Evolutionary conservation across 1,140 invertebrate genomes (phyloP), one percentile per base, ranked within the genome.

Genomic region (Camponotus vicinus): DNA sequence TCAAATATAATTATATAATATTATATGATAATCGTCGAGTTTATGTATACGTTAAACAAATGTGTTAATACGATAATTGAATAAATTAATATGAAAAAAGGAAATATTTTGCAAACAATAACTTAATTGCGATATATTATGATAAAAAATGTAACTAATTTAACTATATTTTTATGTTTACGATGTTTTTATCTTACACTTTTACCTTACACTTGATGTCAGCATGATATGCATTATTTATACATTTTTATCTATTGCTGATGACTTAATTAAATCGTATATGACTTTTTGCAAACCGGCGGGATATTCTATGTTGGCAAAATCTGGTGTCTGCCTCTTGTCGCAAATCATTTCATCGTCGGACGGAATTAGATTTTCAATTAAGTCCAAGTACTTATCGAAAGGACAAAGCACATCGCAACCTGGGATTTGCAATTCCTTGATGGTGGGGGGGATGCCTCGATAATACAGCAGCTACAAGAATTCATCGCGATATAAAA

Each of bases 351-450:
- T n/a, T 1, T 93, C 91, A 0, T 88, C 78, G 8, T 92, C 87
- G 0, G 78, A 71, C 2, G 92, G 91, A 6, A 89, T 89, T 0
- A 92, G 34, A 1, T 91, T 18, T 11, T 80, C 66, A 7, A 85
- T 85, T 5, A 92, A 34, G 11, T 84, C 40, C 2, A 92, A 27
- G 9, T 86, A 92, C 1, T 86, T 73, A 3, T 95, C 91, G 63
- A 97, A 88, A 0, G 96, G 96, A 88, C 97, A 97, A 59, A 96
- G 92, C 21, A 91, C 88, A 0, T 95, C 93, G 92, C 97, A 97
- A 9, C 96, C 96, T 18, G 96, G 96, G 27, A 97, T 91, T n/a
- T 85, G 94, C 1, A 97, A 86, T 57, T 94, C 94, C 64, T 92
- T 87, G 7, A 95, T 94, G 11, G 93, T 92, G 78, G 15, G 95